Evolutionary conservation across 2,888 invertebrate genomes (phyloP).

Genomic region (Xylophagus ater): DNA sequence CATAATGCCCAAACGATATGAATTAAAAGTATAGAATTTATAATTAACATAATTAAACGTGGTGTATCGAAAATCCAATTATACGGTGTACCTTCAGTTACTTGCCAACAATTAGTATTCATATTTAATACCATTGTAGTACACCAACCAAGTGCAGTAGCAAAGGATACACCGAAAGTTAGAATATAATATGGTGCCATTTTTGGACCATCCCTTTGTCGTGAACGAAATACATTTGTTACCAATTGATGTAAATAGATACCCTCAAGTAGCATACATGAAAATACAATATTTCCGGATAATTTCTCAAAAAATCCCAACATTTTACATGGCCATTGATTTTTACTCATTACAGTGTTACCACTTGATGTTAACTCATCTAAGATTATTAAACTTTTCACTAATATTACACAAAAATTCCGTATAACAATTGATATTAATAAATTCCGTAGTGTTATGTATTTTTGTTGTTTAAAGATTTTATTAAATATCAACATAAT

Average conservation of each 20-base stretch:
- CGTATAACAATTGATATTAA: constrained; percentile 47
- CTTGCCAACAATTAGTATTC: constrained; percentile 51
- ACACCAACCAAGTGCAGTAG: constrained; percentile 48
- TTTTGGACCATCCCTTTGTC: constrained; percentile 34
- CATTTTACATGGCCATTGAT: constrained; percentile 44
- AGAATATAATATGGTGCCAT: constrained; percentile 40
- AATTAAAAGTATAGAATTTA: constrained; percentile 49
- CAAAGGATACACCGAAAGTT: constrained; percentile 39
- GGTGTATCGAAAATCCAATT: constrained; percentile 54
- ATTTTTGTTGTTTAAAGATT: constrained; percentile 43
- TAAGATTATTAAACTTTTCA: constrained; percentile 43
- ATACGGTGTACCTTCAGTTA: constrained; percentile 42
- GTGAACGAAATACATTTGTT: constrained; percentile 50
- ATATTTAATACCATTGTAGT: constrained; percentile 41
- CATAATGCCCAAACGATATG: constrained; percentile 55
- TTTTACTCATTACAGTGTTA: constrained; percentile 42
- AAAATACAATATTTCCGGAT: constrained; percentile 50
- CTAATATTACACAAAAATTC: constrained; percentile 46
- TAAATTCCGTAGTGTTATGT: constrained; percentile 49
- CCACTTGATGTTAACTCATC: constrained; percentile 41
- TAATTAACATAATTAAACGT: constrained; percentile 44
- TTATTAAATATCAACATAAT: constrained; percentile 46
- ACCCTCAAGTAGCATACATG: constrained; percentile 58
- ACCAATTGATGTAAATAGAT: constrained; percentile 54
- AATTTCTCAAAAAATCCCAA: constrained; percentile 46